A percentile compares a stretch with the other conserved stretches of the same genome.
Evolutionary conservation across 2,888 invertebrate genomes (phyloP).

Genomic region (Eupithecia tripunctaria): DNA sequence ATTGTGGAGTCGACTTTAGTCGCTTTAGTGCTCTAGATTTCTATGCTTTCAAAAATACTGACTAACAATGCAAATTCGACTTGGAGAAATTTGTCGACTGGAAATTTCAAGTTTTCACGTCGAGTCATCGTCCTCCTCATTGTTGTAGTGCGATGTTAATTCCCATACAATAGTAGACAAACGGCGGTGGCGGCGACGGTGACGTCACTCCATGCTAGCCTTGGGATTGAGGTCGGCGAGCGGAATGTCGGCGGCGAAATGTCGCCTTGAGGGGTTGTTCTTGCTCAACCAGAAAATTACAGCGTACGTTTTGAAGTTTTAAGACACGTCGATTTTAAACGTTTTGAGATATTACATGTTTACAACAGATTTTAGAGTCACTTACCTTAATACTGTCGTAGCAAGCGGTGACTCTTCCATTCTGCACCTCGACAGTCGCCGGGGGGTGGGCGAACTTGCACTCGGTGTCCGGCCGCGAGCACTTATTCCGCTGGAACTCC

Average conservation of each 20-base stretch:
- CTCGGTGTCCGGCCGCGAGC: slow-evolving; percentile 99
- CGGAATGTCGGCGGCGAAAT: slow-evolving; percentile 74
- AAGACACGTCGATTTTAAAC: slow-evolving; percentile 27
- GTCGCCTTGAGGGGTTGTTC: slow-evolving; percentile 72
- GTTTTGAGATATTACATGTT: neutral
- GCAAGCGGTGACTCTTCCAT: slow-evolving; percentile 99
- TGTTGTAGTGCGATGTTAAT: slow-evolving; percentile 73
- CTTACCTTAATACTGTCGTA: slow-evolving; percentile 99
- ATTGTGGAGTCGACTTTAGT: neutral
- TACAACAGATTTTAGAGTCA: slow-evolving; percentile 16
- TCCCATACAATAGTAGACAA: slow-evolving; percentile 74
- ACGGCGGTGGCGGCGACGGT: slow-evolving; percentile 49
- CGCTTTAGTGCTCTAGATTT: neutral
- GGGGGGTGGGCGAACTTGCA: slow-evolving; percentile 99
- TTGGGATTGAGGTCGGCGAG: slow-evolving; percentile 80
- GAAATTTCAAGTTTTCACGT: slow-evolving; percentile 43
- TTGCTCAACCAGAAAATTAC: slow-evolving; percentile 62
- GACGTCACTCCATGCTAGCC: slow-evolving; percentile 80
- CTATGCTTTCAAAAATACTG: slow-evolving; percentile 5
- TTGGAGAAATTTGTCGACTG: slow-evolving; percentile 28
- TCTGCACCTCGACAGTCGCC: slow-evolving; percentile 99
- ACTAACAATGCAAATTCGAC: neutral
- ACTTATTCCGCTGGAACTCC: slow-evolving; percentile 99
- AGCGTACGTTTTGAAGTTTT: slow-evolving; percentile 51
- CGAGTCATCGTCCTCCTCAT: slow-evolving; percentile 74